Conservation (phyloP, 2,113 vertebrate genomes). For the Pogonocichla stellata region DNA sequence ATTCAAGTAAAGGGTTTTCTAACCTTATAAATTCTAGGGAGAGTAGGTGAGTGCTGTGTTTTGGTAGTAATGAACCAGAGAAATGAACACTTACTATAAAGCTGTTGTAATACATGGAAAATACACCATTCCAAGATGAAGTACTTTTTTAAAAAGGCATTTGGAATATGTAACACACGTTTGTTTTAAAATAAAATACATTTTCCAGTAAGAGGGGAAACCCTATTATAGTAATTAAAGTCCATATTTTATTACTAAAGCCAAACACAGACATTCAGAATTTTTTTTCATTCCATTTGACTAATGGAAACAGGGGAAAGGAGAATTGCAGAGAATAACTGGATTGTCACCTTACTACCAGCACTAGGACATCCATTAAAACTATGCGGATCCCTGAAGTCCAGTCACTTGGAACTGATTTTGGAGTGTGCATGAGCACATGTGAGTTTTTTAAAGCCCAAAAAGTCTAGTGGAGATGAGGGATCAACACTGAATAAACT, state of each 20-base stretch:
- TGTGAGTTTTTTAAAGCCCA: rapidly evolving
- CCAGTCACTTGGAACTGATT: background rate
- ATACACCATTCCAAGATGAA: background rate
- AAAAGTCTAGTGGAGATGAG: background rate
- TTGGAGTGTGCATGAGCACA: background rate
- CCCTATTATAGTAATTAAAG: background rate
- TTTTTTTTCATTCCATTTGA: background rate
- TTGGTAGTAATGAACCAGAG: background rate
- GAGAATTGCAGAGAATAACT: background rate
- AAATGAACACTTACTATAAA: background rate
- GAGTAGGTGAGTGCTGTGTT: background rate
- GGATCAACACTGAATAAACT: background rate
- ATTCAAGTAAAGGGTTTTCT: background rate
- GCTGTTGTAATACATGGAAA: background rate
- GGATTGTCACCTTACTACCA: background rate
- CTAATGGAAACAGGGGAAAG: background rate
- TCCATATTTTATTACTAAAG: background rate
- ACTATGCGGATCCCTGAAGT: background rate
- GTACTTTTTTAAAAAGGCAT: background rate
- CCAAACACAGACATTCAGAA: background rate
- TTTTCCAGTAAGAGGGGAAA: background rate
- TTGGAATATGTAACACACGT: background rate
- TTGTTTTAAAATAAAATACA: background rate
- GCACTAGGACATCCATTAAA: background rate
- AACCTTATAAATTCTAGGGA: background rate